These are phyloP conservation scores for Exephanes ischioxanthus DNA, from an alignment of 2,888 invertebrate genomes.

Conservation along the genomic window DNA sequence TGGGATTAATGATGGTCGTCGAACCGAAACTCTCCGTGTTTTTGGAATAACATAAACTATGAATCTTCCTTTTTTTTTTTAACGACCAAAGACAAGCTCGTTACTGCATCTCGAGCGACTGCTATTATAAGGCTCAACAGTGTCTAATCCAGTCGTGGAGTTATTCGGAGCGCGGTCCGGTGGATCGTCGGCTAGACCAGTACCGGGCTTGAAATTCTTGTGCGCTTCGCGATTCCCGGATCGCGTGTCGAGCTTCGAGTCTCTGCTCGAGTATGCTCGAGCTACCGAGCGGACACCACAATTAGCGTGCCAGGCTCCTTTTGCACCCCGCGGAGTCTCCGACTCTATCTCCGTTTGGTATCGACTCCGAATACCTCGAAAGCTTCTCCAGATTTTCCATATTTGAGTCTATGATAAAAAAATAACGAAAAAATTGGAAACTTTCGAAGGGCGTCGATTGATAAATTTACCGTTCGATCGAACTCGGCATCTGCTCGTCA, in stretches of 20 bases:
- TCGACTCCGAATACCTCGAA: background rate
- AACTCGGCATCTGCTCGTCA: slow-evolving; percentile 57
- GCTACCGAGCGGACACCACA: slow-evolving; percentile 50
- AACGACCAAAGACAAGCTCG: background rate
- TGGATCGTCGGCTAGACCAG: slow-evolving; percentile 6
- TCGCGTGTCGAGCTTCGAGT: slow-evolving; percentile 51
- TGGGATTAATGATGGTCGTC: slow-evolving; percentile 16
- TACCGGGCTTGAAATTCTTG: slow-evolving; percentile 49
- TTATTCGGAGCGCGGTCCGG: slow-evolving; percentile 49
- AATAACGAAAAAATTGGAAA: too few species aligned
- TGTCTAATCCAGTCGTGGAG: slow-evolving; percentile 17
- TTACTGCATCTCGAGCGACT: background rate
- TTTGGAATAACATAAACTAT: background rate
- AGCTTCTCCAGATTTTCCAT: too few species aligned
- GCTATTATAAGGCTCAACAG: background rate
- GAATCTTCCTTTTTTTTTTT: background rate
- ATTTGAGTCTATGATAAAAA: background rate
- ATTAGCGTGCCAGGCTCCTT: slow-evolving; percentile 62
- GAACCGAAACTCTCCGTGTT: background rate
- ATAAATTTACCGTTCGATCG: slow-evolving; percentile 29
- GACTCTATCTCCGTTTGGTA: background rate
- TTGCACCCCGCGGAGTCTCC: background rate
- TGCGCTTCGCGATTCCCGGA: slow-evolving; percentile 45
- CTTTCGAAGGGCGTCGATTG: background rate
- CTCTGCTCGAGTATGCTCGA: slow-evolving; percentile 51